Conservation (phyloP, 2,888 invertebrate species). For the Cheilosia grossa region DNA sequence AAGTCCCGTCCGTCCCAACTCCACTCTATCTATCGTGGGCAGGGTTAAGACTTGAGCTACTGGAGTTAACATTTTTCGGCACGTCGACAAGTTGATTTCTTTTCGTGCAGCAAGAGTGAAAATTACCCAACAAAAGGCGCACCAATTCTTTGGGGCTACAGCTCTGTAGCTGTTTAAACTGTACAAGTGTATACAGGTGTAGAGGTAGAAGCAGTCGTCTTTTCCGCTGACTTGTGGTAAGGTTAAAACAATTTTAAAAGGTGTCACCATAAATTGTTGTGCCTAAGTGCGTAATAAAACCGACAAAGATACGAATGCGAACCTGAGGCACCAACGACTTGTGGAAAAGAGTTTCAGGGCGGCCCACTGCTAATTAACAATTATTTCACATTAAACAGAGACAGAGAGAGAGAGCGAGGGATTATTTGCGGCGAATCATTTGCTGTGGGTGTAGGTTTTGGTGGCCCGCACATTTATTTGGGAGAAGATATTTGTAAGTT, state of each 20-base stretch:
- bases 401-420: conserved; percentile 18
- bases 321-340: neutral
- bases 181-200: neutral
- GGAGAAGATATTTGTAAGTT: conserved; percentile 38
- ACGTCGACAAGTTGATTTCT: conserved; percentile 25
- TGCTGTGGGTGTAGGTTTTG: conserved; percentile 9
- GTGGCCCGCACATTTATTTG: conserved; percentile 41
- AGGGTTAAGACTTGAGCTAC: conserved; percentile 36
- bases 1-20: neutral
- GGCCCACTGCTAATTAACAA: conserved; percentile 67
- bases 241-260: conserved; percentile 68
- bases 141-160: neutral
- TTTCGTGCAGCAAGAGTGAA: conserved; percentile 20
- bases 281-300: conserved; percentile 61
- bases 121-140: conserved; percentile 31
- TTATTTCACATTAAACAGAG: conserved; percentile 66
- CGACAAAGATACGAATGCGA: conserved; percentile 30
- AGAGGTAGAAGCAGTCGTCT: conserved; percentile 13
- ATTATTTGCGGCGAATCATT: conserved; percentile 43
- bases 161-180: no score
- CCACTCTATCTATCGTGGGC: conserved; percentile 14
- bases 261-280: conserved; percentile 68
- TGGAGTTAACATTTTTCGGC: conserved; percentile 21
- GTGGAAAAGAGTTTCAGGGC: conserved; percentile 26
- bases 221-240: conserved; percentile 62